Conservation (phyloP, 1,140 invertebrate species). For the Drosophila sturtevanti region DNA sequence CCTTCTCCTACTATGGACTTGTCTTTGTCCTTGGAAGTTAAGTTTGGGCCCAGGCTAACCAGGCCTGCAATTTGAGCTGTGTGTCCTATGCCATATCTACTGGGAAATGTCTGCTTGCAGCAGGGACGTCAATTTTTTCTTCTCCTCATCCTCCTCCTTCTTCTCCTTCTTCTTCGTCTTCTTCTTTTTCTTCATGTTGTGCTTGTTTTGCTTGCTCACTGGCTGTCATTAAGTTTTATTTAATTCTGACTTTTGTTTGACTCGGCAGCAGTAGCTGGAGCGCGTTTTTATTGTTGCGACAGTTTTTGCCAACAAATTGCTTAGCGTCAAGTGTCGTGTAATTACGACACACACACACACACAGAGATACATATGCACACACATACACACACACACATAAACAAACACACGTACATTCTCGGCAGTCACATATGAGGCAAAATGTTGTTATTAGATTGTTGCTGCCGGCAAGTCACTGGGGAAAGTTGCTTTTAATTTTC, state of each 20-base stretch:
- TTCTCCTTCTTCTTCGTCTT: no score
- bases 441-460: constrained; percentile 81
- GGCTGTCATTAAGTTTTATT: constrained; percentile 79
- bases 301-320: constrained; percentile 82
- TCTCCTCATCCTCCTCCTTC: no score
- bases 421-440: constrained; percentile 30
- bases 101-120: constrained; percentile 53
- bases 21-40: constrained; percentile 15
- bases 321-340: constrained; percentile 82
- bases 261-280: constrained; percentile 25
- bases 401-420: constrained; percentile 32
- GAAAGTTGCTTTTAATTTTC: constrained; percentile 76
- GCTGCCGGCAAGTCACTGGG: constrained; percentile 65
- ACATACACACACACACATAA: constrained; percentile 20
- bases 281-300: constrained; percentile 79
- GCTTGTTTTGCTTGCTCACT: constrained; percentile 33
- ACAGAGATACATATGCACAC: constrained; percentile 9
- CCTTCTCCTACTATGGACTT: neutral
- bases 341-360: constrained; percentile 66
- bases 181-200: constrained; percentile 14
- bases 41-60: constrained; percentile 13
- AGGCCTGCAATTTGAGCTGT: constrained; percentile 48
- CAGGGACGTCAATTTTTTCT: constrained; percentile 37
- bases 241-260: constrained; percentile 75
- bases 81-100: constrained; percentile 54